A percentile compares a stretch with the other conserved stretches of the same genome.
Conservation (phyloP, 2,888 invertebrate species). For the Andrena bicolor region DNA sequence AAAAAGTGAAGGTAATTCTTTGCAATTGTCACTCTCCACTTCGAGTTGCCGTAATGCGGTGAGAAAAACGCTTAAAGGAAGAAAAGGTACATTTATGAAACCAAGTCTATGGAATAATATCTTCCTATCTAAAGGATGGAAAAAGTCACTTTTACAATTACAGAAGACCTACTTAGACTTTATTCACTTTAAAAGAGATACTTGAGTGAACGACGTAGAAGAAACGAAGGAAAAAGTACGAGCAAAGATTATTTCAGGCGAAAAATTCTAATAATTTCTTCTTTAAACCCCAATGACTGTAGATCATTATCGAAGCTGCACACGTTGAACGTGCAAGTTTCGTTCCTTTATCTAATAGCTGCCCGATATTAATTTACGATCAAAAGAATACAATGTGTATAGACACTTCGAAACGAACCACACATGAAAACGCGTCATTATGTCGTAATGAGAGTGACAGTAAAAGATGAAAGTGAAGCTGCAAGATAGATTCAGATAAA, state of each 20-base stretch:
- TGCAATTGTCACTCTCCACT: neutral
- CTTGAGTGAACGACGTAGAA: neutral
- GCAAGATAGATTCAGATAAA: slow-evolving; percentile 1
- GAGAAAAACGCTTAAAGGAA: neutral
- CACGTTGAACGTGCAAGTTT: too few species aligned
- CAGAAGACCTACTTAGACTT: neutral
- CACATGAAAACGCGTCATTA: too few species aligned
- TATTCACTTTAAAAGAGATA: slow-evolving; percentile 4
- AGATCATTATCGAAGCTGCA: neutral
- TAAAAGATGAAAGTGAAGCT: slow-evolving; percentile 4
- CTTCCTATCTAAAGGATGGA: neutral
- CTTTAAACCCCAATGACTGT: slow-evolving; percentile 6
- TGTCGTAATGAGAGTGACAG: too few species aligned
- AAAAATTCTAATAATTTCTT: slow-evolving; percentile 3
- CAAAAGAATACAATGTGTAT: too few species aligned
- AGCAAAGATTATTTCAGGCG: neutral
- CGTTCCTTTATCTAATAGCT: too few species aligned
- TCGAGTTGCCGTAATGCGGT: neutral
- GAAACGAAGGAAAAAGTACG: neutral
- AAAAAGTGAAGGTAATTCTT: neutral
- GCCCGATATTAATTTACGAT: too few species aligned
- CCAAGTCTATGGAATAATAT: neutral
- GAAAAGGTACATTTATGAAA: neutral
- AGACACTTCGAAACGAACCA: too few species aligned
- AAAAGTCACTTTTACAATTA: slow-evolving; percentile 14